Percentiles rank a stretch among this genome's conserved stretches.
Conservation (phyloP, 2,113 vertebrate species). For the Ammospiza nelsoni region DNA sequence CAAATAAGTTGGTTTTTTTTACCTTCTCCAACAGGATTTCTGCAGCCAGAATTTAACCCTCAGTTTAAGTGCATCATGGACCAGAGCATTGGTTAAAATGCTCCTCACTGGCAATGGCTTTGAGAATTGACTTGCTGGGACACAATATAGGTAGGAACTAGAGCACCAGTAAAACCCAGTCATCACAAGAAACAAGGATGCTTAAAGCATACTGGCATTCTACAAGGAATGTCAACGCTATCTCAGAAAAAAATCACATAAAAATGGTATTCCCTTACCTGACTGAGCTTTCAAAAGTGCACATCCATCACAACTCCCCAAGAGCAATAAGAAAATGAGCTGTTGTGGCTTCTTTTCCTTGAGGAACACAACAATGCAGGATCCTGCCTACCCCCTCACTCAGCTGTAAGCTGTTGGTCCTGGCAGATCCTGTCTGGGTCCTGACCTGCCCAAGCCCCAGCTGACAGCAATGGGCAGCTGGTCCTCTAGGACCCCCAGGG, state of each 20-base stretch:
- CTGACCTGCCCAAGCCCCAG: neutral
- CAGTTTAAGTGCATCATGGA: neutral
- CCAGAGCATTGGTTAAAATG: neutral
- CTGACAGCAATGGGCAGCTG: neutral
- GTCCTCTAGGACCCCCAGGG: neutral
- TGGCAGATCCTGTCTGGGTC: neutral
- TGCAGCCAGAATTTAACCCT: neutral
- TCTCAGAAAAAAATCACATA: neutral
- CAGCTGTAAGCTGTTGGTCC: neutral
- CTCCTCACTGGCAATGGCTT: neutral
- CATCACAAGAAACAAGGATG: neutral
- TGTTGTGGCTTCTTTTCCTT: neutral
- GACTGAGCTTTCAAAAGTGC: neutral
- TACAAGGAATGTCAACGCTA: neutral
- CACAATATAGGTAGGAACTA: neutral
- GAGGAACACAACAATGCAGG: rapidly evolving
- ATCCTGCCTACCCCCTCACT: rapidly evolving
- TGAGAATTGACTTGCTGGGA: neutral
- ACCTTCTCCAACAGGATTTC: neutral
- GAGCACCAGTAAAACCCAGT: neutral
- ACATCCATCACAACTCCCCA: too few relatives aligned
- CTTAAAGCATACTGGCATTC: neutral
- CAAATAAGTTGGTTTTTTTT: neutral
- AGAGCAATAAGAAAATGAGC: neutral
- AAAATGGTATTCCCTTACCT: neutral